These are phyloP conservation scores for Neogobius melanostomus DNA, from an alignment of 2,113 vertebrate genomes.

Conservation along the genomic window DNA sequence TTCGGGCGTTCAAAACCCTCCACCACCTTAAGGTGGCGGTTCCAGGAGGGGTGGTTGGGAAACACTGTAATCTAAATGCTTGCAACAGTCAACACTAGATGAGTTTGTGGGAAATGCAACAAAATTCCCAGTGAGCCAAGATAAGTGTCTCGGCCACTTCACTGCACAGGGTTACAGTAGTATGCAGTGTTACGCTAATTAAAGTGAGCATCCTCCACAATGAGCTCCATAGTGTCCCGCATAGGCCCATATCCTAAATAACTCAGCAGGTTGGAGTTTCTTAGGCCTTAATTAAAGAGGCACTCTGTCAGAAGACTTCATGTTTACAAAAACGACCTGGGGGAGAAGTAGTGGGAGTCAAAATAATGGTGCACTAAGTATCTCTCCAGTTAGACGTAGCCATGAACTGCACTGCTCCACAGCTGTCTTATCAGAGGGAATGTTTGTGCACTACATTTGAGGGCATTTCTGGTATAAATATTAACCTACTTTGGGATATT, in stretches of 20 bases:
- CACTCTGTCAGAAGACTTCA: constrained; percentile 21
- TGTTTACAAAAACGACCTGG: constrained; percentile 38
- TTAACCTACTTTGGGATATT: not conserved
- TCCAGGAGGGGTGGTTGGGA: too few relatives aligned
- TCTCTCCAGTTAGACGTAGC: constrained; percentile 28
- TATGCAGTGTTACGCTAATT: not conserved
- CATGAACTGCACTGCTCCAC: constrained; percentile 1
- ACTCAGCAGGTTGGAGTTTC: constrained; percentile 44
- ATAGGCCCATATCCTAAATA: constrained; percentile 12
- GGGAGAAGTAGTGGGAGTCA: constrained; percentile 22
- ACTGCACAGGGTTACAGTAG: not conserved
- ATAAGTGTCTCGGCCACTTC: not conserved
- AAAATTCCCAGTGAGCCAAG: too few relatives aligned
- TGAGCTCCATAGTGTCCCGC: constrained; percentile 1
- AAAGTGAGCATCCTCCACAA: constrained; percentile 2
- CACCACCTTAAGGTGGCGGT: too few relatives aligned
- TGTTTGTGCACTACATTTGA: not conserved
- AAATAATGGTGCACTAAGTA: constrained; percentile 8
- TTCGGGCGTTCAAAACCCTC: too few relatives aligned
- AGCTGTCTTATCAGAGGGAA: not conserved
- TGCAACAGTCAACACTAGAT: too few relatives aligned
- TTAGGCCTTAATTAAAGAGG: constrained; percentile 40
- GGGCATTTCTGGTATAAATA: not conserved
- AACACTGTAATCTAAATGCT: too few relatives aligned
- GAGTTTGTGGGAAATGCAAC: too few relatives aligned